Evolutionary conservation across 2,797 vertebrate species (phyloP), one percentile per base, ranked within the genome.

Genomic region (Centroberyx gerrardi): DNA sequence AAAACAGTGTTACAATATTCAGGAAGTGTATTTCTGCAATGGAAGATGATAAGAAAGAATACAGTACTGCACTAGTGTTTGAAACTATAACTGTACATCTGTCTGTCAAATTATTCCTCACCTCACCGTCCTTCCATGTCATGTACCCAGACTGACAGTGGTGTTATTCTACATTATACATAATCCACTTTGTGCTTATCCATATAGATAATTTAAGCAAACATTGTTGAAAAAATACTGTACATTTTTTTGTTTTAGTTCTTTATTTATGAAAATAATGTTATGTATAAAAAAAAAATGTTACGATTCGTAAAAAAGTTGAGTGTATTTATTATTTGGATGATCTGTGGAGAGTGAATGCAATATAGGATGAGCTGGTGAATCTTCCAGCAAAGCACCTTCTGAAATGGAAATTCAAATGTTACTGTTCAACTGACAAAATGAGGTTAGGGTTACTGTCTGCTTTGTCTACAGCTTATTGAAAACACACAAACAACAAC

Each of bases 271-370:
- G 76, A 90, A 85, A 85, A 84, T 75, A 78, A 73, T 87, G 80
- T 81, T 78, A 82, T 78, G 51, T 89, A 74, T 88, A 64, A 68
- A 89, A 73, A 72, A 59, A 53, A 59, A 28, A 51, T 13, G 64
- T 52, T 55, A 52, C 80, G 79, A 62, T 83, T 89, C 68, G 64
- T 82, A 64, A 36, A 36, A 22, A 88, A 88, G 84, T 67, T 87
- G 84, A 90, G 88, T 91, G 90, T 94, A 93, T 94, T 94, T 94
- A 94, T 94, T 93, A 88, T 90, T 83, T 90, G 83, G 87, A 87
- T 90, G 88, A 72, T 13, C 72, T 85, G 88, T 87, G 85, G 68
- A 80, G 81, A 80, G 83, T 88, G 92, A 88, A 80, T 91, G 91
- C 62, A 82, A 78, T 82, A 42, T 62, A 36, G 81, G 78, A 84